Evolutionary conservation across 2,113 vertebrate genomes (phyloP).

Genomic region (Pseudonaja textilis): DNA sequence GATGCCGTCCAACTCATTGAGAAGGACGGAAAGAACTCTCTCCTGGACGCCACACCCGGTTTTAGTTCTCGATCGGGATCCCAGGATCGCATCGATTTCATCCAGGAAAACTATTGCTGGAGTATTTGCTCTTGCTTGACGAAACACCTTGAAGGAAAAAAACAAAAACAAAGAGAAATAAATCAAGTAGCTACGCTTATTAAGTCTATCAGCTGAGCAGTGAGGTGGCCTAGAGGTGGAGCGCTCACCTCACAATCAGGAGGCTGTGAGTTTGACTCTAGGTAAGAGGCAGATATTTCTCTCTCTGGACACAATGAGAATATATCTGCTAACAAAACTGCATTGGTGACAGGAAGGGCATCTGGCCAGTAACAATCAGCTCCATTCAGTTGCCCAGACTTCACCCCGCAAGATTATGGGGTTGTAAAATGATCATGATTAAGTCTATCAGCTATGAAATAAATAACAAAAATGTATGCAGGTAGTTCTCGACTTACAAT

Average conservation of each 20-base stretch:
- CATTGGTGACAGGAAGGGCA: too few species aligned
- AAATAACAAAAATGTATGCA: neutral
- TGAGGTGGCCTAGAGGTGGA: too few species aligned
- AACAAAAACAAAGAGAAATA: neutral
- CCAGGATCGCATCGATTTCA: slow-evolving; percentile 91
- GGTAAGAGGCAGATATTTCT: too few species aligned
- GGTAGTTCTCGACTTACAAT: neutral
- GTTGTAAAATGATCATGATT: too few species aligned
- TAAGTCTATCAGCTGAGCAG: neutral
- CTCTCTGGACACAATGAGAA: too few species aligned
- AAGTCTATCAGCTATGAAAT: neutral
- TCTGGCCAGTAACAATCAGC: too few species aligned
- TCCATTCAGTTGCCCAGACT: too few species aligned
- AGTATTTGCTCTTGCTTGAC: slow-evolving; percentile 85
- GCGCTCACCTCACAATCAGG: too few species aligned
- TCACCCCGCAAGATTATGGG: too few species aligned
- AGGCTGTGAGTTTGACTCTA: too few species aligned
- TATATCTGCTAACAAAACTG: too few species aligned
- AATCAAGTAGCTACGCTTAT: neutral
- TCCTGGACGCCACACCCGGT: slow-evolving; percentile 76
- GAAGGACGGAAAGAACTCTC: slow-evolving; percentile 87
- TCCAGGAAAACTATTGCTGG: slow-evolving; percentile 94
- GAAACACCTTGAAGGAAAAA: slow-evolving; percentile 79
- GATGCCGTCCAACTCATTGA: slow-evolving; percentile 93
- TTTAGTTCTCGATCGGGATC: slow-evolving; percentile 73